Evolutionary conservation across 1,140 invertebrate species (phyloP).

Genomic region (Grapholita molesta): DNA sequence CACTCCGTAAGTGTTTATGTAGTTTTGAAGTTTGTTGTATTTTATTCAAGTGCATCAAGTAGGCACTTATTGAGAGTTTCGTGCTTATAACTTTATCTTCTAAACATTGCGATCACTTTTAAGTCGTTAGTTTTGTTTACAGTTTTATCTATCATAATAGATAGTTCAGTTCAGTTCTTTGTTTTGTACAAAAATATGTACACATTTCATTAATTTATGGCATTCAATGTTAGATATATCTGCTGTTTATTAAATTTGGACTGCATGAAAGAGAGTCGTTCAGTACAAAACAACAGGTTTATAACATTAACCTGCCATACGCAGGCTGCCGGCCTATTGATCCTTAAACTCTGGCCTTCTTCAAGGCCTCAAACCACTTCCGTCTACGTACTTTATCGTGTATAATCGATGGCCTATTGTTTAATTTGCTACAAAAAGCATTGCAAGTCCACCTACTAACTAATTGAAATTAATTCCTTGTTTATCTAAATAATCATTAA

Average conservation of each 20-base stretch:
- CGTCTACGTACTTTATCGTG: constrained; percentile 5
- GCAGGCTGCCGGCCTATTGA: background rate
- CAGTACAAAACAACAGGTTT: background rate
- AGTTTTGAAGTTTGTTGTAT: constrained; percentile 8
- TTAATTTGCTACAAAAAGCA: constrained; percentile 11
- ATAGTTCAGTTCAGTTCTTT: background rate
- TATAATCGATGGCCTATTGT: constrained; percentile 15
- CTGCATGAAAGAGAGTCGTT: background rate
- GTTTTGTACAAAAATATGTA: background rate
- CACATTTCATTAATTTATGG: background rate
- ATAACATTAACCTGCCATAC: background rate
- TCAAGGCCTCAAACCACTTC: constrained; percentile 4
- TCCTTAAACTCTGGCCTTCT: constrained; percentile 11
- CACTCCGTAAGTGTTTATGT: constrained; percentile 2
- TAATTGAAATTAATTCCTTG: background rate
- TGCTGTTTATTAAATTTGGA: background rate
- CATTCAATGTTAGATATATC: background rate
- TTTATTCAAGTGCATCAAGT: constrained; percentile 8
- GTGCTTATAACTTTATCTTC: background rate
- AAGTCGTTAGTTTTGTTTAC: background rate
- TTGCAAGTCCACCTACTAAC: background rate
- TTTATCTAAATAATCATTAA: background rate
- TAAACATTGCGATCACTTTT: background rate
- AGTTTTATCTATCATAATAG: too few species aligned
- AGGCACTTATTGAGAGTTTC: background rate